Base-by-base conservation (phyloP, 2,113 vertebrate genomes). In the Conger conger region DNA sequence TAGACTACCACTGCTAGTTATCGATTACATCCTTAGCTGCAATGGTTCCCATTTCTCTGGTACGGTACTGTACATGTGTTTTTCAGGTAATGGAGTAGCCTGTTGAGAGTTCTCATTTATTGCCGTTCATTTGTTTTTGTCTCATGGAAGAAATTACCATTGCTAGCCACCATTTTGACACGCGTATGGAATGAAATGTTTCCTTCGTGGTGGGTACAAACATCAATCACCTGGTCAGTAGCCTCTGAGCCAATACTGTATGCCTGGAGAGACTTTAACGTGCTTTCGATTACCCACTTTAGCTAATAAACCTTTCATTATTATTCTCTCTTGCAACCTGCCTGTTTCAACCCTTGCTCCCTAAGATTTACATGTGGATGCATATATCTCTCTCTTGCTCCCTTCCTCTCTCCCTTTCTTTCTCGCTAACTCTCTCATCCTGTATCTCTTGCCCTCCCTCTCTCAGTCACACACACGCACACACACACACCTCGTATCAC, bases 301-400 rank as follows among this genome's bases (percentile, higher is more conserved):
- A 73, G 68, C 68, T 9, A 73, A 33, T 73, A 73, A 73, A 73
- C 68, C n/a, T 73, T 73, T 73, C 68, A 73, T 73, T 73, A 73
- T 73, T 73, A 73, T 73, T 73, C 68, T 73, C n/a, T 73, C 68
- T 33, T 3, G n/a, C 68, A 73, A 73, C n/a, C 68, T 73, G 68
- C 68, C 27, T 73, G n/a, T 33, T 23, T 30, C 68, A 73, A 73
- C 27, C 68, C 68, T 30, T 73, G 68, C 68, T 73, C 68, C 68
- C 68, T 73, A 33, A 73, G 68, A 73, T 73, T 33, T 73, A 33
- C 68, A 73, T 73, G 33, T 27, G 4, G 2, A 27, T 0, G 13
- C n/a, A 73, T 5, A n/a, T 73, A 27, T 27, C 68, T 13, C n/a
- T 73, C 68, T 73, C 63, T 73, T 57, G 23, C 20, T 1, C 57